Evolutionary conservation across 2,888 invertebrate species (phyloP).

Genomic region (Agrenia bidenticulata): DNA sequence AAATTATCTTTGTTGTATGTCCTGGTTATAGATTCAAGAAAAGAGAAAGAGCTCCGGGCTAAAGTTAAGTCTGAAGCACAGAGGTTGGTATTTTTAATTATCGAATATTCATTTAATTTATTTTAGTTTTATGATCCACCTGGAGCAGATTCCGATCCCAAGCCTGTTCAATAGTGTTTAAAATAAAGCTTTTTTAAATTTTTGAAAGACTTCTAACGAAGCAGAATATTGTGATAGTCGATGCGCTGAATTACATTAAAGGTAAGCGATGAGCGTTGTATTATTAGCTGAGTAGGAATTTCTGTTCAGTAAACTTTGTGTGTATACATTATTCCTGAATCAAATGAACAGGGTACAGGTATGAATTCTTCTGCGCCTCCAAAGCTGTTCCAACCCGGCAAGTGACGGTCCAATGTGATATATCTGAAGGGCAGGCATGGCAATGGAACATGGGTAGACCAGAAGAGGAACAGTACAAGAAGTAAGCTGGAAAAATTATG

Average conservation of each 20-base stretch:
- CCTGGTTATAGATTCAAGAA: conserved; percentile 71
- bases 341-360: conserved; percentile 81
- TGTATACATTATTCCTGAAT: neutral
- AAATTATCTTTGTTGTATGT: conserved; percentile 4
- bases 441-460: conserved; percentile 64
- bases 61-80: conserved; percentile 80
- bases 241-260: conserved; percentile 95
- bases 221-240: conserved; percentile 82
- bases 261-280: conserved; percentile 61
- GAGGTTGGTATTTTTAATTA: conserved; percentile 57
- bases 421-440: conserved; percentile 73
- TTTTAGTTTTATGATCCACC: too few species aligned
- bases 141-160: conserved; percentile 4
- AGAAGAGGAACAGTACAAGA: conserved; percentile 28
- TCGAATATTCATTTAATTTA: neutral
- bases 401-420: conserved; percentile 81
- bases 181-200: too few species aligned
- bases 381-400: conserved; percentile 88
- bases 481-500: conserved; percentile 5
- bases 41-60: conserved; percentile 81
- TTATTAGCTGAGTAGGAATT: too few species aligned
- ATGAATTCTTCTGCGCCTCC: conserved; percentile 89
- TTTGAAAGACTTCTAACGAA: conserved; percentile 61
- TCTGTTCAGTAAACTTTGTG: too few species aligned
- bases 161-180: neutral